Conservation (phyloP, 2,113 vertebrate genomes). For the Nycticryphes semicollaris region DNA sequence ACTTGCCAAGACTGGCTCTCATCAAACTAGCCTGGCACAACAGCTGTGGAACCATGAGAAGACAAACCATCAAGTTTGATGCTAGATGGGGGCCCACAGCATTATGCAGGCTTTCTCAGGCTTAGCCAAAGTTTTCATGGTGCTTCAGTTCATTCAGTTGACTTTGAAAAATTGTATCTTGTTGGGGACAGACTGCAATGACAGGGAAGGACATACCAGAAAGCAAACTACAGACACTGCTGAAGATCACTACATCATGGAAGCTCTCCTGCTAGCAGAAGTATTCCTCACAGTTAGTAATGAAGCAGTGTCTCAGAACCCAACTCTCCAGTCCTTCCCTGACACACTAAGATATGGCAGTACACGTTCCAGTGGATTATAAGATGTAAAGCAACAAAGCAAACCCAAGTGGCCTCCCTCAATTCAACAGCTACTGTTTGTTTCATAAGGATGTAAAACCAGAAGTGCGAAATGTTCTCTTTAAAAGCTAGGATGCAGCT, state of each 20-base stretch:
- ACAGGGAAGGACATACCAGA: neutral
- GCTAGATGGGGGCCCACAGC: neutral
- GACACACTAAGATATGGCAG: neutral
- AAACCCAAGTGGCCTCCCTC: neutral
- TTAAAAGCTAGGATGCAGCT: neutral
- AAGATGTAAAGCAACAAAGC: neutral
- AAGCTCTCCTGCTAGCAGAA: neutral
- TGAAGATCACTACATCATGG: neutral
- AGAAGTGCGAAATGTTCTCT: neutral
- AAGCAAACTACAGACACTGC: neutral
- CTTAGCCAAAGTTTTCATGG: neutral
- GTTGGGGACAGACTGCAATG: neutral
- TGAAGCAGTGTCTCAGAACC: neutral
- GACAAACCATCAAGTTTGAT: neutral
- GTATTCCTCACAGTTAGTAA: neutral
- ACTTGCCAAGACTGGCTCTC: neutral
- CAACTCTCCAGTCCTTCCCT: neutral
- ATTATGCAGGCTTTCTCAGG: neutral
- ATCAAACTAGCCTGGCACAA: neutral
- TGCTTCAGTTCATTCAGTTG: neutral
- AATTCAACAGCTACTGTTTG: neutral
- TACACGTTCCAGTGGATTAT: neutral
- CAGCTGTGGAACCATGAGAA: neutral
- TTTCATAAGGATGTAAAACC: neutral
- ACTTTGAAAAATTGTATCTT: neutral